These are phyloP conservation scores for Drosophila affinis DNA, from an alignment of 2,888 invertebrate species.

Conservation along the genomic window DNA sequence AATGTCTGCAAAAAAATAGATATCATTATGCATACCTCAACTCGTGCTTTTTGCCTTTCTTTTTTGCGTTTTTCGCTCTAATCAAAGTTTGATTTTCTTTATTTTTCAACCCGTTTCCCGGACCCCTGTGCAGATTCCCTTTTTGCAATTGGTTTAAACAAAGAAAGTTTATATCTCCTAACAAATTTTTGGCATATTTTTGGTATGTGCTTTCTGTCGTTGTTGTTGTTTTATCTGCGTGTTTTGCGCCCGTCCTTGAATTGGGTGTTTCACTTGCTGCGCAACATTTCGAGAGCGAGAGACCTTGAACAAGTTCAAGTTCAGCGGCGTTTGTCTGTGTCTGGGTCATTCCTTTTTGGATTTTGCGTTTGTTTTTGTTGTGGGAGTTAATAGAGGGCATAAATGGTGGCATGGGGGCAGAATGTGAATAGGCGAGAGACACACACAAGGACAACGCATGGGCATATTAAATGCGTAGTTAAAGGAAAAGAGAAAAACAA, in stretches of 20 bases:
- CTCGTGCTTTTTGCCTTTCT: not conserved
- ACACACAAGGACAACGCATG: conserved; percentile 6
- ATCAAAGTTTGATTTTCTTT: conserved; percentile 39
- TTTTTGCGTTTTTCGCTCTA: conserved; percentile 21
- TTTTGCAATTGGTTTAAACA: conserved; percentile 44
- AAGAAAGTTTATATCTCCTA: conserved; percentile 64
- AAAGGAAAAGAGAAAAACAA: conserved; percentile 2
- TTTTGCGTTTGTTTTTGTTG: not conserved
- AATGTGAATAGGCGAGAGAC: not conserved
- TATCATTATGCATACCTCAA: not conserved
- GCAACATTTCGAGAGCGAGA: conserved; percentile 45
- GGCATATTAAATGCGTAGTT: conserved; percentile 40
- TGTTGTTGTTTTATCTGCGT: conserved; percentile 1
- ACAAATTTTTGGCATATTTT: conserved; percentile 27
- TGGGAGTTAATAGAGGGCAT: conserved; percentile 12
- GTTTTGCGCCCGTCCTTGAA: conserved; percentile 61
- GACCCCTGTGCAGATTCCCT: not conserved
- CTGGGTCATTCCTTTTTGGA: conserved; percentile 38
- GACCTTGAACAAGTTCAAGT: conserved; percentile 75
- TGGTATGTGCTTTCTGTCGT: not conserved
- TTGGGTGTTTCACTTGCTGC: conserved; percentile 44
- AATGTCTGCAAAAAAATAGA: not conserved
- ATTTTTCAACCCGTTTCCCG: conserved; percentile 14
- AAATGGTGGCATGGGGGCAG: not conserved
- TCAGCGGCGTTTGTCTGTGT: conserved; percentile 50